Evolutionary conservation across 2,888 invertebrate species (phyloP).

Genomic region (Tetheella fluctuosa): DNA sequence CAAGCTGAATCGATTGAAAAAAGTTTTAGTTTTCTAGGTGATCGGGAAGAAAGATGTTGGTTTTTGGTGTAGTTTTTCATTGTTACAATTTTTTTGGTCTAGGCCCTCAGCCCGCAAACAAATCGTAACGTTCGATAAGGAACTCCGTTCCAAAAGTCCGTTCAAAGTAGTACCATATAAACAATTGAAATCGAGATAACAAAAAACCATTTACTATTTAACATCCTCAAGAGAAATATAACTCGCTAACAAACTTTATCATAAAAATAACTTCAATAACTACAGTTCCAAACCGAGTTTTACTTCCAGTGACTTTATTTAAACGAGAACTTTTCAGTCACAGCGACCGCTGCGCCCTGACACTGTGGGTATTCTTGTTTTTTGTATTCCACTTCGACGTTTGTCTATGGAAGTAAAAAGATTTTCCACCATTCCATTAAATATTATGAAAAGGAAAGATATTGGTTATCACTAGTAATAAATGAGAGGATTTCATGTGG

Average conservation of each 20-base stretch:
- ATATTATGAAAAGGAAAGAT: neutral
- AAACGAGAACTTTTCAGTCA: slow-evolving; percentile 8
- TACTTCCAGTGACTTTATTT: slow-evolving; percentile 6
- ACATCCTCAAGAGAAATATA: neutral
- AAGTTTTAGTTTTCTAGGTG: too few relatives aligned
- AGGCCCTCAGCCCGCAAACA: too few relatives aligned
- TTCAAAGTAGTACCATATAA: too few relatives aligned
- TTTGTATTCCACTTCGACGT: neutral
- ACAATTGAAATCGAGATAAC: too few relatives aligned
- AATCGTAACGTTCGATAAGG: too few relatives aligned
- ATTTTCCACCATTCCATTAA: neutral
- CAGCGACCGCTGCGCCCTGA: neutral
- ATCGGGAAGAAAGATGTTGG: too few relatives aligned
- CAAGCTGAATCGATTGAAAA: too few relatives aligned
- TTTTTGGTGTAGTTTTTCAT: too few relatives aligned
- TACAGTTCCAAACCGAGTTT: slow-evolving; percentile 7
- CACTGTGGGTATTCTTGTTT: neutral
- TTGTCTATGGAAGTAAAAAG: slow-evolving; percentile 1
- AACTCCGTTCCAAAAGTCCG: too few relatives aligned
- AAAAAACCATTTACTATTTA: neutral
- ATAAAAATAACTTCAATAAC: neutral
- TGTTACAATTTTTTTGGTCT: too few relatives aligned
- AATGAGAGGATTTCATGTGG: too few relatives aligned
- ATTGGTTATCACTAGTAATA: neutral
- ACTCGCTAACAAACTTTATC: neutral